A percentile compares a stretch with the other conserved stretches of the same genome.
These are phyloP conservation scores for Trematomus loennbergii DNA, from an alignment of 2,113 vertebrate genomes.

Conservation along the genomic window DNA sequence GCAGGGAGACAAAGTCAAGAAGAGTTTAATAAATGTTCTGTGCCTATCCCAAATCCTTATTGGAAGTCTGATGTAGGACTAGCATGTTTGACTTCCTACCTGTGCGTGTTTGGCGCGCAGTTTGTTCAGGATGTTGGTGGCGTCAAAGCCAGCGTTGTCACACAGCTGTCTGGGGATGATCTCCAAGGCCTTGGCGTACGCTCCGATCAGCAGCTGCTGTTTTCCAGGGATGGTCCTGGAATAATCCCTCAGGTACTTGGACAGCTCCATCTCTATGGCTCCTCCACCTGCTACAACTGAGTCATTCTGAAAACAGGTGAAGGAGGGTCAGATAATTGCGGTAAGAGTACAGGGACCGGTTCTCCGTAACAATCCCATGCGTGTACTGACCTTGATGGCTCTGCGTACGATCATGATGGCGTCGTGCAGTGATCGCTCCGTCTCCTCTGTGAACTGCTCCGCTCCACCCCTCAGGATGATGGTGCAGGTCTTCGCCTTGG, in stretches of 20 bases:
- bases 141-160: conserved; percentile 98
- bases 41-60: neutral
- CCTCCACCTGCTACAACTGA: conserved; percentile 95
- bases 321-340: accelerated
- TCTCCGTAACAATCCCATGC: too few species aligned
- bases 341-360: neutral
- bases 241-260: conserved; percentile 93
- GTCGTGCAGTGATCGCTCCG: conserved; percentile 95
- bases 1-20: neutral
- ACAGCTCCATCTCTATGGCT: conserved; percentile 98
- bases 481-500: conserved; percentile 95
- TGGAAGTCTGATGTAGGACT: neutral
- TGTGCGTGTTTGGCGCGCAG: conserved; percentile 96
- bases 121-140: conserved; percentile 99
- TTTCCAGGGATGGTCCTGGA: conserved; percentile 98
- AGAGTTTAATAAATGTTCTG: neutral
- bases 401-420: conserved; percentile 99
- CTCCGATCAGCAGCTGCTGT: conserved; percentile 96
- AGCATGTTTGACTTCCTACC: conserved; percentile 74
- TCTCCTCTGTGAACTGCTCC: conserved; percentile 99
- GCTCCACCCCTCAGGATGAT: conserved; percentile 95
- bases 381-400: conserved; percentile 91
- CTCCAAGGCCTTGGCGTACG: conserved; percentile 97
- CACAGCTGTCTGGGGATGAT: conserved; percentile 97
- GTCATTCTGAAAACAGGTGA: conserved; percentile 87